These are phyloP conservation scores for Pycnonotus jocosus DNA, from an alignment of 2,113 vertebrate genomes.

Conservation along the genomic window DNA sequence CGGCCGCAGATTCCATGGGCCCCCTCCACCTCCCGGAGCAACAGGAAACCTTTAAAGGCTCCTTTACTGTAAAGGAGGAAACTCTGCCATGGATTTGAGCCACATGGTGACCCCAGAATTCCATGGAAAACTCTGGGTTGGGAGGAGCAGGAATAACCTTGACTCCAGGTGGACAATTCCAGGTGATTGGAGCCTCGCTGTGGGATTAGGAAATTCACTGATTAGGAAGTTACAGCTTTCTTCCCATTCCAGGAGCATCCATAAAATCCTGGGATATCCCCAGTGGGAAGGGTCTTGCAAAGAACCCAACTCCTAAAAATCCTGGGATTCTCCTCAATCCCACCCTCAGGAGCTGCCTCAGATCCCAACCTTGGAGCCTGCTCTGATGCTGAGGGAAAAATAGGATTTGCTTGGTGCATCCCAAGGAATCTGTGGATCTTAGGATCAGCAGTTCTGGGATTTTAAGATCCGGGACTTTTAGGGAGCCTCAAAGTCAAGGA, in stretches of 20 bases:
- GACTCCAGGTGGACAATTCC: background rate
- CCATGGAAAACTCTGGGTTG: background rate
- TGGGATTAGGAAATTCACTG: background rate
- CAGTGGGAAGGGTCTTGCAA: background rate
- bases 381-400: accelerated
- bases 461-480: background rate
- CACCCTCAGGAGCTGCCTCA: background rate
- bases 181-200: background rate
- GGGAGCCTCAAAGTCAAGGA: background rate
- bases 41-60: slow-evolving; percentile 20
- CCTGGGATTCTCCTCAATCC: background rate
- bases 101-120: background rate
- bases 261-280: background rate
- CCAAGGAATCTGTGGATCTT: accelerated
- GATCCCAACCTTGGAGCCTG: accelerated
- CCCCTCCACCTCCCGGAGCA: background rate
- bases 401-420: accelerated
- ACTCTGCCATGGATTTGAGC: background rate
- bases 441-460: background rate
- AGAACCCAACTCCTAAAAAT: background rate
- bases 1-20: background rate
- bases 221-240: background rate
- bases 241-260: background rate
- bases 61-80: slow-evolving; percentile 22
- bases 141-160: background rate